Percentiles rank a stretch among this genome's conserved stretches.
These are phyloP conservation scores for Papilio helenus DNA, from an alignment of 1,140 invertebrate genomes.

Conservation along the genomic window DNA sequence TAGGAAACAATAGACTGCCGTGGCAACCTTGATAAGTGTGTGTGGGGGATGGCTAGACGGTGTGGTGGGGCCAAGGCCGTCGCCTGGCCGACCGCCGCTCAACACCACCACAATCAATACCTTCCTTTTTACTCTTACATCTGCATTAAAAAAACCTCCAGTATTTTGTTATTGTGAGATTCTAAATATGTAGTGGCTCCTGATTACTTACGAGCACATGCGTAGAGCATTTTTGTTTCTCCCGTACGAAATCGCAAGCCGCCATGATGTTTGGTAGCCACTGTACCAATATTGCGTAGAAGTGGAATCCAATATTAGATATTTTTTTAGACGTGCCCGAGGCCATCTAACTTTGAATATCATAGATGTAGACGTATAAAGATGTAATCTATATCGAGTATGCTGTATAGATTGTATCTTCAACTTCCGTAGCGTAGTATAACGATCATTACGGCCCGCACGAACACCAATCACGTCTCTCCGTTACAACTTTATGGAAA, in stretches of 20 bases:
- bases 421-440: not conserved
- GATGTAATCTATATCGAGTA: not conserved
- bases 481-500: conserved; percentile 36
- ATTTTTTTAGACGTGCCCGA: not conserved
- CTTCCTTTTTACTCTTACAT: conserved; percentile 47
- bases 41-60: conserved; percentile 59
- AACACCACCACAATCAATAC: conserved; percentile 76
- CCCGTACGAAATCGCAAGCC: no score
- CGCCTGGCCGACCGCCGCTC: conserved; percentile 72
- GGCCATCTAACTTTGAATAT: not conserved
- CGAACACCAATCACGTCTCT: conserved; percentile 28
- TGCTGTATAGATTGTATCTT: not conserved
- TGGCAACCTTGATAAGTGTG: conserved; percentile 33
- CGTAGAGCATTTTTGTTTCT: no score
- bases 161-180: not conserved
- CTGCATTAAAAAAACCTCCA: conserved; percentile 42
- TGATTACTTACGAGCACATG: no score
- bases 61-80: conserved; percentile 76
- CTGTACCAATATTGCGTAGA: not conserved
- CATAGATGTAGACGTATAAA: not conserved
- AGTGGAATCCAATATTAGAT: not conserved
- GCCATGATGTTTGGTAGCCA: no score
- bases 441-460: conserved; percentile 33
- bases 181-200: no score
- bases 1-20: not conserved